Base-by-base conservation (phyloP, 2,888 invertebrate genomes). In the Buathra laborator region DNA sequence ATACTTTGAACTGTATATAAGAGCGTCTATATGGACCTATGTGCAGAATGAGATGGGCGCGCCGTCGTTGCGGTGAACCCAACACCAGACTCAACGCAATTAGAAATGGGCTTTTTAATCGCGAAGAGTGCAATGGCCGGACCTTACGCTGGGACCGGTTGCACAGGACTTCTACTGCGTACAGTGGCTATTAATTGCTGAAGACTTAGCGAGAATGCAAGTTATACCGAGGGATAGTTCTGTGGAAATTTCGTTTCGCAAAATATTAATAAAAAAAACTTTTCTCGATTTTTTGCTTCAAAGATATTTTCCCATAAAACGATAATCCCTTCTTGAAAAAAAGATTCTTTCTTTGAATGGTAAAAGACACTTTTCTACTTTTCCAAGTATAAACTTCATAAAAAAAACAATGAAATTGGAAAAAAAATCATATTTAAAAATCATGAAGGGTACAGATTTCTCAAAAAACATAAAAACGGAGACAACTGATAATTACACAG, bases 31-130 rank as follows among this genome's bases (percentile, higher is more conserved):
- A 32, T 32, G 19, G 10, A 43, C n/a, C 12, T 48, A 32, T 74
- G 29, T 16, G 10, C 29, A 43, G n/a, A 32, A 32, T 6, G 62
- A 24, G 44, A 59, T 5, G 66, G 19, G 24, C 24, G 24, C 24
- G 66, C 43, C 10, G 12, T 10, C 43, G 37, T 66, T 16, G 66
- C 12, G 66, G 66, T 16, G 70, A 48, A 9, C 48, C 16, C 62
- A 59, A 66, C 19, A 53, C 56, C 59, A 46, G 76, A 84, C 46
- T 80, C 71, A 62, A 76, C 72, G 77, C 81, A 84, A 84, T 84
- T 81, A 84, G 77, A 64, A 72, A 68, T 81, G 68, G 53, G 51
- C 59, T 72, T 84, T 81, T 84, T 81, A 81, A 84, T 84, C 81
- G 72, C 62, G 72, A 68, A 81, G 48, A 84, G 84, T 84, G 84